Evolutionary conservation across 2,797 vertebrate species (phyloP).

Genomic region (Peromyscus nudipes): DNA sequence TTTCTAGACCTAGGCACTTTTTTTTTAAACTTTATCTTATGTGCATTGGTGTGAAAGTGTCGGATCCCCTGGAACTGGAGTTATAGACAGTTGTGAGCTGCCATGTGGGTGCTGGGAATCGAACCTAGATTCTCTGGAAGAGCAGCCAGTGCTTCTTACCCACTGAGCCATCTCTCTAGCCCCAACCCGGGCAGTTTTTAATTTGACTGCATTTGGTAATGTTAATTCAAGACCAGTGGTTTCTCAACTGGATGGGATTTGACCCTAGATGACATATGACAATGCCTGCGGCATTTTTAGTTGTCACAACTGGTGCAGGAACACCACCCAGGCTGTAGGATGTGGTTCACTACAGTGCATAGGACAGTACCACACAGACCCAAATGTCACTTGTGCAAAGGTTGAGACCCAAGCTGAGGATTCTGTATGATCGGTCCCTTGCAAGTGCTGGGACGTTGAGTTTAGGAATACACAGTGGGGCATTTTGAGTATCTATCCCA

Average conservation of each 20-base stretch:
- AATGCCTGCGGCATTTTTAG: background rate
- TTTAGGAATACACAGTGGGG: background rate
- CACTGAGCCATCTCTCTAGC: no score
- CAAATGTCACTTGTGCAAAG: background rate
- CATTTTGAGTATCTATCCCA: background rate
- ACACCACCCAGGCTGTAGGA: background rate
- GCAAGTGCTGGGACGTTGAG: background rate
- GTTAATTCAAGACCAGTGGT: background rate
- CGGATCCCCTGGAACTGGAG: no score
- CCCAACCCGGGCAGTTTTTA: background rate
- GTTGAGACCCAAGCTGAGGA: background rate
- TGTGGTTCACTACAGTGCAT: background rate
- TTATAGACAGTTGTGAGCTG: no score
- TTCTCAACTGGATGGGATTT: background rate
- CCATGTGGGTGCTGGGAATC: no score
- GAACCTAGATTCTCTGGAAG: no score
- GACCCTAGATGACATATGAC: background rate
- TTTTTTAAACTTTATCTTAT: no score
- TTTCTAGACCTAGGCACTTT: background rate
- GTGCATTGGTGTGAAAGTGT: no score
- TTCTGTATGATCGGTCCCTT: background rate
- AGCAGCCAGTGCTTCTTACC: no score
- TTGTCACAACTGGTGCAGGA: background rate
- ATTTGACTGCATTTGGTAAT: background rate
- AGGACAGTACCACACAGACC: background rate